Evolutionary conservation across 2,888 invertebrate species (phyloP).

Genomic region (Halictus ligatus): DNA sequence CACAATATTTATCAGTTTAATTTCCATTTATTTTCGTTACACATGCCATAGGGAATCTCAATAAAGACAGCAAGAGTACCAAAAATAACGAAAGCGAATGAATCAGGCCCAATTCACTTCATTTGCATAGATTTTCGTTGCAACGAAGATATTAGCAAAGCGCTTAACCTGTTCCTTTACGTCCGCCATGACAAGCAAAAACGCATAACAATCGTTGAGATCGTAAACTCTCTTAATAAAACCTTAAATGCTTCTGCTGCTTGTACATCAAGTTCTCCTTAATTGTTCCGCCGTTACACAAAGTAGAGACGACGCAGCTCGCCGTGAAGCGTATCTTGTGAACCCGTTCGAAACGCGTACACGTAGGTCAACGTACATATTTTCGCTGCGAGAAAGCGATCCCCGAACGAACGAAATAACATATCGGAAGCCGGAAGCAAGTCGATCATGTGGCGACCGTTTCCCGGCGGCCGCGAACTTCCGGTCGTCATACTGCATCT

Average conservation of each 20-base stretch:
- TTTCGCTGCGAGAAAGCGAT: not conserved
- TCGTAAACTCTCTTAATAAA: not conserved
- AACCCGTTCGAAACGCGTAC: not conserved
- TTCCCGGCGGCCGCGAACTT: not conserved
- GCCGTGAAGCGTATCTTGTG: not conserved
- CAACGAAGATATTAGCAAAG: not conserved
- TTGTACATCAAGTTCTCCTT: conserved; percentile 21
- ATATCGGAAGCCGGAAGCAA: conserved; percentile 54
- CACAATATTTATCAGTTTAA: not conserved
- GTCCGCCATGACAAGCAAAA: not conserved
- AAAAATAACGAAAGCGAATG: not conserved
- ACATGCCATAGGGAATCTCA: not conserved
- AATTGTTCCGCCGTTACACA: not conserved
- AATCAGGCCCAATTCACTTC: not conserved
- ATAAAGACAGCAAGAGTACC: not conserved
- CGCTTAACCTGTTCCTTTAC: not conserved
- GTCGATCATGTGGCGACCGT: conserved; percentile 14
- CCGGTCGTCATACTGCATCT: conserved; percentile 12
- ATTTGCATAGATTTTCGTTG: not conserved
- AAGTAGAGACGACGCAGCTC: not conserved
- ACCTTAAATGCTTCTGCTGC: conserved; percentile 6
- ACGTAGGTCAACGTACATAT: not conserved
- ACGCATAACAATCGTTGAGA: not conserved
- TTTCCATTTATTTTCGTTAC: not conserved
- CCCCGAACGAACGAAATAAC: conserved; percentile 45